Evolutionary conservation across 2,888 invertebrate species (phyloP).

Genomic region (Leistus spinibarbis): DNA sequence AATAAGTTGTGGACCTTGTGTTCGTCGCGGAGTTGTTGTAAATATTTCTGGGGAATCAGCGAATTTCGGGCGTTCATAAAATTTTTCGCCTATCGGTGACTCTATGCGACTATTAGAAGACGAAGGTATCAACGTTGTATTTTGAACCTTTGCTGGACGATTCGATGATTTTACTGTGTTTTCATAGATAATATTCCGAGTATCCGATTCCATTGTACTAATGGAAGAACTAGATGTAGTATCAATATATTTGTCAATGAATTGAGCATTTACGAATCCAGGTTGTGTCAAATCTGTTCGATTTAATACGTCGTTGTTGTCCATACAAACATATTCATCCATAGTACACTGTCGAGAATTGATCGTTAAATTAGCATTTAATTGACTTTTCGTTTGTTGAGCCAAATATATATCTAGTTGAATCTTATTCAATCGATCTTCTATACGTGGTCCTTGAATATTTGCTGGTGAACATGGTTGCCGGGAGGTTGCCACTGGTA

Average conservation of each 20-base stretch:
- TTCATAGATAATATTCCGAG: constrained; percentile 47
- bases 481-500: constrained; percentile 9
- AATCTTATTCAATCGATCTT: constrained; percentile 25
- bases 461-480: constrained; percentile 10
- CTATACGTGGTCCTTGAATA: constrained; percentile 9
- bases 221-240: constrained; percentile 53
- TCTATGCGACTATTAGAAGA: constrained; percentile 32
- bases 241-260: constrained; percentile 52
- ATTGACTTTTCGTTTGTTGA: constrained; percentile 32
- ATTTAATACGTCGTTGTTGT: constrained; percentile 41
- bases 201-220: constrained; percentile 54
- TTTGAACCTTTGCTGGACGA: constrained; percentile 42
- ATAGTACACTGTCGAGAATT: constrained; percentile 11
- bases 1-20: constrained; percentile 52
- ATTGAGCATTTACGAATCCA: constrained; percentile 47
- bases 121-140: constrained; percentile 39
- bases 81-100: constrained; percentile 34
- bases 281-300: constrained; percentile 41
- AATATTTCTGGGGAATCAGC: constrained; percentile 42
- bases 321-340: constrained; percentile 50
- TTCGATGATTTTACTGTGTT: constrained; percentile 46
- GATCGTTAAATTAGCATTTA: constrained; percentile 24
- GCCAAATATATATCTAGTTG: constrained; percentile 30
- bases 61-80: constrained; percentile 37
- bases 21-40: constrained; percentile 51